phyloP scores from a whole-genome alignment of 2,113 vertebrate genomes.

The Tyto alba region DNA sequence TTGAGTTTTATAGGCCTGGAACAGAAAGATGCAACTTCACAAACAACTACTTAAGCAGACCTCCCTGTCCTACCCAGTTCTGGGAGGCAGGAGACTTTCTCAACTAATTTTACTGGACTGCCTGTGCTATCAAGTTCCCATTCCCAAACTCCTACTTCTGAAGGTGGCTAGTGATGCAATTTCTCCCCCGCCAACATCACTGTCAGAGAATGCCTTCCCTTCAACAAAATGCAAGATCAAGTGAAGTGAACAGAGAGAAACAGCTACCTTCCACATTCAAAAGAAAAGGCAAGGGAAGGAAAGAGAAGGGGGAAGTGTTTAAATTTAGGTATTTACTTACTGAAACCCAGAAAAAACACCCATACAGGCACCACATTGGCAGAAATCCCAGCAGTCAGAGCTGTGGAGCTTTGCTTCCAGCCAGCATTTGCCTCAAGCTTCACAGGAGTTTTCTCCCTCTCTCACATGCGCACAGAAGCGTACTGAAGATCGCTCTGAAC shows the following conservation, averaged over 20 bases:
- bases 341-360: not conserved
- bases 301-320: not conserved
- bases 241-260: not conserved
- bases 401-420: not conserved
- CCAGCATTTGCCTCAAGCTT: not conserved
- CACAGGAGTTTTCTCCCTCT: not conserved
- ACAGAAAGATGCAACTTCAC: not conserved
- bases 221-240: not conserved
- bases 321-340: constrained; percentile 37
- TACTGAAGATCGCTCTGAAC: not conserved
- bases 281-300: not conserved
- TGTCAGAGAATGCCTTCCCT: not conserved
- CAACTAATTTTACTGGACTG: not conserved
- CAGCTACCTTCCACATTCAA: not conserved
- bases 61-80: not conserved
- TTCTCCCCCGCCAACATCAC: not conserved
- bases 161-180: not conserved
- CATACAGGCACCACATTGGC: not conserved
- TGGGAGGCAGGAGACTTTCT: not conserved
- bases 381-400: not conserved
- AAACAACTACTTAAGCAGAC: not conserved
- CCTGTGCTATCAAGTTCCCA: not conserved
- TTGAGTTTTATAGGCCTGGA: not conserved
- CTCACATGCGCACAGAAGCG: fast-evolving
- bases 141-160: not conserved